Conservation (phyloP, 2,888 invertebrate species). For the Brenthis hecate region DNA sequence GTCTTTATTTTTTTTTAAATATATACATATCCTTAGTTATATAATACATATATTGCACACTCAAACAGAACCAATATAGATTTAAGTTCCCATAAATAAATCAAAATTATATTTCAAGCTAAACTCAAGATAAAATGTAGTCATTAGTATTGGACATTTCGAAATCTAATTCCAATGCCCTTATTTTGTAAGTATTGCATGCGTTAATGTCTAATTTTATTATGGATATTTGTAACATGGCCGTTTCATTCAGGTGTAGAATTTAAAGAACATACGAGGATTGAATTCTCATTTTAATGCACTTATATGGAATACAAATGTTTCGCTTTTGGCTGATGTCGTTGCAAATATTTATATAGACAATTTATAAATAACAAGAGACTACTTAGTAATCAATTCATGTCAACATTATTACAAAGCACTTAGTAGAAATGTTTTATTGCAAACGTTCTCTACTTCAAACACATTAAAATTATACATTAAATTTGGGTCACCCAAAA, state of each 20-base stretch:
- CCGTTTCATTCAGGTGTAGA: constrained; percentile 41
- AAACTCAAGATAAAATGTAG: too few relatives aligned
- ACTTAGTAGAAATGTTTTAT: not conserved
- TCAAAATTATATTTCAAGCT: too few relatives aligned
- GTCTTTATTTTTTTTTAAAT: too few relatives aligned
- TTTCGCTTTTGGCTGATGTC: not conserved
- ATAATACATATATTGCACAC: too few relatives aligned
- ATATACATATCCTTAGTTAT: too few relatives aligned
- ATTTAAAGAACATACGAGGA: constrained; percentile 44
- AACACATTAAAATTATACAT: too few relatives aligned
- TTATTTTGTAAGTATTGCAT: constrained; percentile 53
- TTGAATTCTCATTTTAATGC: constrained; percentile 41
- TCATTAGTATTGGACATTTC: not conserved
- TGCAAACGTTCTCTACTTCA: too few relatives aligned
- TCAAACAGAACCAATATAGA: too few relatives aligned
- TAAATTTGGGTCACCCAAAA: too few relatives aligned
- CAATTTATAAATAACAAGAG: not conserved
- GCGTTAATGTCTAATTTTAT: constrained; percentile 38
- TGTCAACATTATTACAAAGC: not conserved
- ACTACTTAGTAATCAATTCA: not conserved
- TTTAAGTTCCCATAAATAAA: too few relatives aligned
- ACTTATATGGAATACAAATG: constrained; percentile 21
- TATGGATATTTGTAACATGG: constrained; percentile 48
- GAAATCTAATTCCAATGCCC: constrained; percentile 38
- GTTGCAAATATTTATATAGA: not conserved